A percentile compares a stretch with the other conserved stretches of the same genome.
phyloP scores from a whole-genome alignment of 2,888 invertebrate genomes.

The Salticus scenicus region DNA sequence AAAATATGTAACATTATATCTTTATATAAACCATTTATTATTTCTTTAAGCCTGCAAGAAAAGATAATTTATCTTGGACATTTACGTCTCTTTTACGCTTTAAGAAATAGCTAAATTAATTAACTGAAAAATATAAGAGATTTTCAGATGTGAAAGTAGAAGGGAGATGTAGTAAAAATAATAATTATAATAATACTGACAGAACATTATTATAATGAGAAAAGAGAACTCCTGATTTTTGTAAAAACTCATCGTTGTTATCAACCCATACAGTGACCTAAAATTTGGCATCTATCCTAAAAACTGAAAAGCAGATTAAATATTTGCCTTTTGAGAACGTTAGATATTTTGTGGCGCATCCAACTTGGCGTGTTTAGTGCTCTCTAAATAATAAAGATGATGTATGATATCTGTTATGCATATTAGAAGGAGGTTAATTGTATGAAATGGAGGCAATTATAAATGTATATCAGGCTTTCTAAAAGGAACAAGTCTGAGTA shows the following conservation, averaged over 20 bases:
- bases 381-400: neutral
- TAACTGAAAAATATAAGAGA: too few relatives aligned
- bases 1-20: too few relatives aligned
- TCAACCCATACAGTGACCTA: constrained; percentile 31
- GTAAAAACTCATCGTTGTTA: neutral
- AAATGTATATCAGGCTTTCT: neutral
- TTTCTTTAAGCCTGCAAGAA: too few relatives aligned
- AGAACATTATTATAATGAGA: too few relatives aligned
- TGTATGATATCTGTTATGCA: neutral
- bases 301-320: constrained; percentile 38
- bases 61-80: too few relatives aligned
- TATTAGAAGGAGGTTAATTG: neutral
- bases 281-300: constrained; percentile 52
- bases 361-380: constrained; percentile 19
- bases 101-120: too few relatives aligned
- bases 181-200: too few relatives aligned
- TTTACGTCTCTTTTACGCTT: too few relatives aligned
- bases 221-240: too few relatives aligned
- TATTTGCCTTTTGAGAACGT: constrained; percentile 25
- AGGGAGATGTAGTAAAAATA: too few relatives aligned
- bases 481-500: neutral
- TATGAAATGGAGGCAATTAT: neutral
- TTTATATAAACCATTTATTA: too few relatives aligned
- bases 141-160: too few relatives aligned
- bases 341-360: constrained; percentile 36